Evolutionary conservation across 2,888 invertebrate genomes (phyloP).

Genomic region (Tortrix viridana): DNA sequence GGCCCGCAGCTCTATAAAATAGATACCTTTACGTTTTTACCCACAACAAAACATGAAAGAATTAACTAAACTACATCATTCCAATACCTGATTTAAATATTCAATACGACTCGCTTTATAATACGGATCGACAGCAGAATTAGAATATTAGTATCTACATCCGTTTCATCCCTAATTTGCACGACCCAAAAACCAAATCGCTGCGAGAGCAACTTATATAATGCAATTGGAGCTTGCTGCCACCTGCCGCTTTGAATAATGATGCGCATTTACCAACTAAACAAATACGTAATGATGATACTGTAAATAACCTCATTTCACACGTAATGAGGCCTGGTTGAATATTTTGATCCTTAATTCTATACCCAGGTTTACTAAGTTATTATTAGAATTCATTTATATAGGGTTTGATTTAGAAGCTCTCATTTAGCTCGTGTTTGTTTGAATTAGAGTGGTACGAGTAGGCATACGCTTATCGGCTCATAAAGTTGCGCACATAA

Average conservation of each 20-base stretch:
- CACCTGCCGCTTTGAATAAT: constrained; percentile 64
- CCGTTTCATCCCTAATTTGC: constrained; percentile 54
- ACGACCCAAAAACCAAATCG: constrained; percentile 69
- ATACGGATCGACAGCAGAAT: constrained; percentile 12
- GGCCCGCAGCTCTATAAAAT: no score
- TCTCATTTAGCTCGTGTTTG: no score
- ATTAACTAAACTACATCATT: not conserved
- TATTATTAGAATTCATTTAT: no score
- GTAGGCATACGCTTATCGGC: no score
- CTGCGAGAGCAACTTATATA: constrained; percentile 63
- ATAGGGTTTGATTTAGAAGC: no score
- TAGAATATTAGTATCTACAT: constrained; percentile 38
- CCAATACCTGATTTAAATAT: not conserved
- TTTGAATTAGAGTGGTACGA: no score
- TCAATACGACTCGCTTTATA: not conserved
- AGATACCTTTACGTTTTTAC: no score
- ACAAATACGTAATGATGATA: constrained; percentile 54
- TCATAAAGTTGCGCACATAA: no score
- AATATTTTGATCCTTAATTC: no score
- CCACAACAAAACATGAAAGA: no score
- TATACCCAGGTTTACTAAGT: no score
- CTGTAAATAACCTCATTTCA: constrained; percentile 12
- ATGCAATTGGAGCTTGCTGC: constrained; percentile 73
- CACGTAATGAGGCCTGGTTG: constrained; percentile 2
- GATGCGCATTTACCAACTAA: constrained; percentile 47